Evolutionary conservation across 2,797 vertebrate genomes (phyloP), one percentile per base, ranked within the genome.

Genomic region (Cossypha polioptera): DNA sequence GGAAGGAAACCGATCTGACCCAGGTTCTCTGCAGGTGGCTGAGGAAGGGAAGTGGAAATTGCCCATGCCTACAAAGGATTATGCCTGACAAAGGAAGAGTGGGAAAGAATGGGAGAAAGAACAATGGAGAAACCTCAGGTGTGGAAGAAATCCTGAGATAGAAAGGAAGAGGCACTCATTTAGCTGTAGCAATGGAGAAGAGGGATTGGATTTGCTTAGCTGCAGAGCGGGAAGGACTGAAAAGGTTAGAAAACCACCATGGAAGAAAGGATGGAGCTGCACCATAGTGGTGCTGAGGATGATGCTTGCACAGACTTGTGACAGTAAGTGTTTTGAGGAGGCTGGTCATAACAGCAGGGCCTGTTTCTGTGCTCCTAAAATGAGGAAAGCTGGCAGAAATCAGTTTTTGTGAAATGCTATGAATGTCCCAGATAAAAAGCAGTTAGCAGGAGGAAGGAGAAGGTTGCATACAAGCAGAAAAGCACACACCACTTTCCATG

Each of bases 31-130:
- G 83, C 88, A 95, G 86, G 59, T 81, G 92, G 66, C 47, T 66
- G 59, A 83, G 55, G 77, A 94, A 91, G 73, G 82, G 77, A 92
- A 84, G 71, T 95, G 90, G 86, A 90, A 95, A 84, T 78, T 55
- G 61, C 68, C 47, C 28, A 47, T 36, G 69, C 22, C 48, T 75
- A 62, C 31, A 45, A 91, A 88, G 65, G 58, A 50, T 71, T 87
- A 25, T 76, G 79, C 31, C 13, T 58, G 76, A 90, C 75, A 92
- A 94, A 93, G 73, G 83, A 77, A 86, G 51, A 59, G 45, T 48
- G 40, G 62, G 29, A 88, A 94, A 92, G 76, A 96, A 95, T 62
- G 59, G 76, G 48, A 74, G 45, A 90, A 75, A 71, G 50, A 92
- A 91, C 78, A 90, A 88, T 84, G 47, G 38, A 13, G 13, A 81